These are phyloP conservation scores for Festucalex cinctus DNA, from an alignment of 2,113 vertebrate species.

Conservation along the genomic window DNA sequence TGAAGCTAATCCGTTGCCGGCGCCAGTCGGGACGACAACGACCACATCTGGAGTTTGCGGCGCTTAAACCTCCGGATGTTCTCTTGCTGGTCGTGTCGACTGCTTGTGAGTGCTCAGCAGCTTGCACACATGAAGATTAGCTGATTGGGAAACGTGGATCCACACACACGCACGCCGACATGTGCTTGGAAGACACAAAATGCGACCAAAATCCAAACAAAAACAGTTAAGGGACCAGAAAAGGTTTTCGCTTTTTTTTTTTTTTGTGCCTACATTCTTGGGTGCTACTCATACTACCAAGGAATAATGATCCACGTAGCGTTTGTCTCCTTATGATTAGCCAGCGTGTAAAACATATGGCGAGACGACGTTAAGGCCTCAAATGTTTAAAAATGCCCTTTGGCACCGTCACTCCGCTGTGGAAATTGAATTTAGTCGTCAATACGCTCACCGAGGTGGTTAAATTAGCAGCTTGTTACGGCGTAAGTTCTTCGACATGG, in stretches of 20 bases:
- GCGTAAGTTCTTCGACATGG: not conserved
- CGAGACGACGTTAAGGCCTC: not conserved
- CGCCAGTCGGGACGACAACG: not conserved
- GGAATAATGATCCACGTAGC: not conserved
- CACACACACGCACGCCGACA: not conserved
- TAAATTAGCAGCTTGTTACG: conserved; percentile 1
- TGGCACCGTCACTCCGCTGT: not conserved
- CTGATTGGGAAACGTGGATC: not conserved
- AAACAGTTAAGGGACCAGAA: too few relatives aligned
- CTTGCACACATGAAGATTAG: not conserved
- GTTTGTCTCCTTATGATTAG: not conserved
- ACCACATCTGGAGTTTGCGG: not conserved
- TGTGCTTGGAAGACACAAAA: not conserved
- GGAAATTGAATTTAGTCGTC: conserved; percentile 9
- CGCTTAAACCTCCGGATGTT: not conserved
- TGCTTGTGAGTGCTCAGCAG: not conserved
- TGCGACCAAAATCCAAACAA: too few relatives aligned
- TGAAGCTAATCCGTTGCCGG: conserved; percentile 1
- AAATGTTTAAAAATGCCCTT: conserved; percentile 1
- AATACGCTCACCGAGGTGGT: conserved; percentile 2
- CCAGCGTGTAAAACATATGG: not conserved
- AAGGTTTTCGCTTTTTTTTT: too few relatives aligned
- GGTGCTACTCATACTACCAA: too few relatives aligned
- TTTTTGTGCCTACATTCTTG: too few relatives aligned
- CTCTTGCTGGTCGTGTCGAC: not conserved